Evolutionary conservation across 2,797 vertebrate species (phyloP).

Genomic region (Limosa lapponica): DNA sequence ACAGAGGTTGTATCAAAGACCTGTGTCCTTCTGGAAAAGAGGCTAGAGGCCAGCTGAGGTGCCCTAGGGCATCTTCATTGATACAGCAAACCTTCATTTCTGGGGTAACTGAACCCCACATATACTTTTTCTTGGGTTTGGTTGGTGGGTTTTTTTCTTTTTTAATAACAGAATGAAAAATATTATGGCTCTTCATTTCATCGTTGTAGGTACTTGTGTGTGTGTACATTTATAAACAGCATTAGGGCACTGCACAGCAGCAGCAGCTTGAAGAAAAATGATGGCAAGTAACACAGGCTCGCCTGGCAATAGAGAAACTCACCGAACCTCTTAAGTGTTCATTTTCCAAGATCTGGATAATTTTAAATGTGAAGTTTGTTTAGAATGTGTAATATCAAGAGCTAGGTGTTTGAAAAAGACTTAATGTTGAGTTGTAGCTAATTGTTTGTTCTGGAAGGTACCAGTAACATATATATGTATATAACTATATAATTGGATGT

Average conservation of each 20-base stretch:
- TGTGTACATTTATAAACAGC: constrained; percentile 27
- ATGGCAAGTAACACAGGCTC: neutral
- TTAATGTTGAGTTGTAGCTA: constrained; percentile 21
- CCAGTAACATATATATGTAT: neutral
- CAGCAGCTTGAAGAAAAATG: neutral
- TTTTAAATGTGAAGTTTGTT: constrained; percentile 44
- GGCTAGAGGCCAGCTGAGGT: neutral
- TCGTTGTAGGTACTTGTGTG: neutral
- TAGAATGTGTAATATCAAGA: constrained; percentile 47
- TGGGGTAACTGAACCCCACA: neutral
- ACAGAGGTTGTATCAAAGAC: neutral
- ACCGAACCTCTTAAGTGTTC: neutral
- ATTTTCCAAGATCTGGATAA: constrained; percentile 41
- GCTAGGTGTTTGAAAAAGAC: constrained; percentile 54
- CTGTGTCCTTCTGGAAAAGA: neutral
- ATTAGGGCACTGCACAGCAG: neutral
- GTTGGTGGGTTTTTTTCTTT: neutral
- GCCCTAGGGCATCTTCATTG: neutral
- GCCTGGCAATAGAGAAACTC: neutral
- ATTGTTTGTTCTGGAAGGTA: constrained; percentile 29
- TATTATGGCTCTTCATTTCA: neutral
- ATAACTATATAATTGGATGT: neutral
- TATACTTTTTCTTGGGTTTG: neutral
- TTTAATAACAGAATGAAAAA: neutral
- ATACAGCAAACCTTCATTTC: neutral